Evolutionary conservation across 2,888 invertebrate genomes (phyloP).

Genomic region (Ophioninae sp.): DNA sequence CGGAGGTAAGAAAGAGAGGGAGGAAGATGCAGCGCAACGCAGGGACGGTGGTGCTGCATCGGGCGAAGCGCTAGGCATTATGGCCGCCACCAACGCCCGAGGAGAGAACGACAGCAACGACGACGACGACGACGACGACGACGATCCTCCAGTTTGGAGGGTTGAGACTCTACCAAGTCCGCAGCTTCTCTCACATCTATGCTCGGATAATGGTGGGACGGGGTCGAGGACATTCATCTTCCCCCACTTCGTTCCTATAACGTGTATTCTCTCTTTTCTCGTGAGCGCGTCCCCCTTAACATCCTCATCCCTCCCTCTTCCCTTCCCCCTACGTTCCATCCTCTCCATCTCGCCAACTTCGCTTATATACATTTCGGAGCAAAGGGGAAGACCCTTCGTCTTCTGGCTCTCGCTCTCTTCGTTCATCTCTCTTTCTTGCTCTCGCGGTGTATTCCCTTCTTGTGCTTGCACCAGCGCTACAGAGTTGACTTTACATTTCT

Average conservation of each 20-base stretch:
- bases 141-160: constrained; percentile 76
- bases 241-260: constrained; percentile 71
- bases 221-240: constrained; percentile 80
- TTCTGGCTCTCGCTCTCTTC: constrained; percentile 55
- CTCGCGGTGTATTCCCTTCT: constrained; percentile 47
- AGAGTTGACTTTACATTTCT: constrained; percentile 76
- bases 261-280: constrained; percentile 66
- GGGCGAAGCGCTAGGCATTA: constrained; percentile 76
- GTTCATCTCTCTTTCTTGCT: constrained; percentile 23
- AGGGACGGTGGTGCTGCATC: constrained; percentile 73
- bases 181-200: constrained; percentile 63
- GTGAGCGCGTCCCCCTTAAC: constrained; percentile 44
- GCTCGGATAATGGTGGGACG: constrained; percentile 72
- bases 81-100: constrained; percentile 75
- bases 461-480: constrained; percentile 49
- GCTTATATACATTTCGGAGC: constrained; percentile 70
- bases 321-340: constrained; percentile 67
- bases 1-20: constrained; percentile 63
- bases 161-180: constrained; percentile 74
- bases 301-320: constrained; percentile 71
- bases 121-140: constrained; percentile 62
- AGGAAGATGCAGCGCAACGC: constrained; percentile 44
- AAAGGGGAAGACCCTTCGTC: constrained; percentile 75
- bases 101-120: constrained; percentile 47
- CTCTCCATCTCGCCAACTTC: constrained; percentile 54